Evolutionary conservation across 2,888 invertebrate genomes (phyloP).

Genomic region (Ophion ventricosus): DNA sequence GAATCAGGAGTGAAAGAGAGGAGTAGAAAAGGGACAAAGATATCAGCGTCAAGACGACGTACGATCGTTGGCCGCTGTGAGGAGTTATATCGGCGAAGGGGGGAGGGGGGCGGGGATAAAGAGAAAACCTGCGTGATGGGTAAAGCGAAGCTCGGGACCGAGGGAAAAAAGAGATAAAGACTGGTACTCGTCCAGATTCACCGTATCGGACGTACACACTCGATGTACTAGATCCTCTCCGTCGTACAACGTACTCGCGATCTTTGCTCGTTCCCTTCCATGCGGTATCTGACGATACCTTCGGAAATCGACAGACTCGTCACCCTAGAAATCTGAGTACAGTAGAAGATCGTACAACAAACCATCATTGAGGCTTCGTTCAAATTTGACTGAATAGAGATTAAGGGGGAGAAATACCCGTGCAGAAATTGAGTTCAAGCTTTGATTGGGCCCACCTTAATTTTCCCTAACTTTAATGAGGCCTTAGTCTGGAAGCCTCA

Average conservation of each 20-base stretch:
- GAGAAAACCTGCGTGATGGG: constrained; percentile 55
- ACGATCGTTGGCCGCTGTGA: constrained; percentile 32
- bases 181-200: constrained; percentile 56
- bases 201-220: constrained; percentile 52
- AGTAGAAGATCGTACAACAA: not conserved
- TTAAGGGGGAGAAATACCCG: no score
- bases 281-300: constrained; percentile 34
- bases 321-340: not conserved
- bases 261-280: constrained; percentile 22
- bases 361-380: no score
- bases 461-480: no score
- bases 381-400: no score
- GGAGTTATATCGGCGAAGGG: constrained; percentile 22
- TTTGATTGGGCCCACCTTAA: no score
- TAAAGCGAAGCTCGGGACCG: constrained; percentile 3
- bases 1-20: constrained; percentile 31
- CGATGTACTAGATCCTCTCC: constrained; percentile 43
- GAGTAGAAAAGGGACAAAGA: constrained; percentile 51
- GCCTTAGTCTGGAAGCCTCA: no score
- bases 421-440: no score
- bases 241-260: constrained; percentile 40
- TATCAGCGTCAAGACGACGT: constrained; percentile 52
- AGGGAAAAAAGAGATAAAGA: constrained; percentile 35
- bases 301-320: constrained; percentile 8
- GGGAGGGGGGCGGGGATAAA: constrained; percentile 20